phyloP scores from a whole-genome alignment of 2,888 invertebrate species.

The Aspidiotus rigidus region DNA sequence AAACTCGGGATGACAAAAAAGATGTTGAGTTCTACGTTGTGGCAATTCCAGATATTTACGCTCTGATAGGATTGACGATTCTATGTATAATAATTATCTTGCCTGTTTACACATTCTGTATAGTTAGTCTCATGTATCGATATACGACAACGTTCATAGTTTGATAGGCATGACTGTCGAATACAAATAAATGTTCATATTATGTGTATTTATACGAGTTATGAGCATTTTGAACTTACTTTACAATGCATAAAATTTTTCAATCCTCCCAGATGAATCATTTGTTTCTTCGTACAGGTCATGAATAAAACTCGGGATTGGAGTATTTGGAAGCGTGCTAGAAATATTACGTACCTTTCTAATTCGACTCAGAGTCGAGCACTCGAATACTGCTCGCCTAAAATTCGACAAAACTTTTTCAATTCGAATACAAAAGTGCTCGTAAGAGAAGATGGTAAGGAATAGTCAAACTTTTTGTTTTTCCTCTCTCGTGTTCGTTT shows the following conservation, averaged over 20 bases:
- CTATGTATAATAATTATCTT: constrained; percentile 5
- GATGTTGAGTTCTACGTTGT: constrained; percentile 8
- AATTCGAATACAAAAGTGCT: too few relatives aligned
- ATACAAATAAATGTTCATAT: background rate
- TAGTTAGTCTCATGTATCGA: constrained; percentile 27
- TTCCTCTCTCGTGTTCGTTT: background rate
- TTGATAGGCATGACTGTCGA: background rate
- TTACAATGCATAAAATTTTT: background rate
- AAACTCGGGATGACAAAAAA: background rate
- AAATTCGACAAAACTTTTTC: too few relatives aligned
- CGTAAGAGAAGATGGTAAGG: too few relatives aligned
- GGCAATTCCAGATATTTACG: constrained; percentile 14
- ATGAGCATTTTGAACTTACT: background rate
- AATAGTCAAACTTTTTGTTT: background rate
- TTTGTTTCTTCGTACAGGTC: constrained; percentile 6
- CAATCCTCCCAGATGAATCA: constrained; percentile 2
- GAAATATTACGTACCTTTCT: constrained; percentile 1
- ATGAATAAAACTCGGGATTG: constrained; percentile 13
- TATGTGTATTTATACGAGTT: background rate
- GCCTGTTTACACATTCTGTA: constrained; percentile 17
- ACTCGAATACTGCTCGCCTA: background rate
- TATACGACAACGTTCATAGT: constrained; percentile 18
- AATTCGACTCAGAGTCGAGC: background rate
- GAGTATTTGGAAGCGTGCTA: constrained; percentile 18
- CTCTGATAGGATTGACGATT: constrained; percentile 17